Evolutionary conservation across 2,888 invertebrate genomes (phyloP), one percentile per base, ranked within the genome.

Genomic region (Eumerus sabulonum): DNA sequence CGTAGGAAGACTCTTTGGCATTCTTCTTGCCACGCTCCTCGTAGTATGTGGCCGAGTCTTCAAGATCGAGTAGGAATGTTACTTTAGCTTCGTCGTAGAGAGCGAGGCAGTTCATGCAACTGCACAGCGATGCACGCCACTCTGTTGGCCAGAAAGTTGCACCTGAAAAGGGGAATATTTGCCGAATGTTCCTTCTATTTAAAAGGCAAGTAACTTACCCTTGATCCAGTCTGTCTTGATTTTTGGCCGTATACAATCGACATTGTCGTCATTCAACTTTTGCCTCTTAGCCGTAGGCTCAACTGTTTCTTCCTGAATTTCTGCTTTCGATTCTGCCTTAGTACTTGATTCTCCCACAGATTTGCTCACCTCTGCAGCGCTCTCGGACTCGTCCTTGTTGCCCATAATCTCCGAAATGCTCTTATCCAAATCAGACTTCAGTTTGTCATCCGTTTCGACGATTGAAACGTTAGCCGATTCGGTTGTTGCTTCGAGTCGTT

Each of bases 31-130:
- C 94, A 83, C 93, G 91, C 83, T 93, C 93, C 89, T 95, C 93
- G 88, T 96, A 98, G 0, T 92, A 92, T 77, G 92, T 92, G 0
- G 97, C 94, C 0, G 96, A 95, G 86, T 98, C 98, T 82, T 93
- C 92, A 0, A 91, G 90, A 88, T 98, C 97, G 35, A 93, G 89
- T 53, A 98, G 89, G 87, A 93, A 98, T 64, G 91, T 87, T 1
- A 97, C 91, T 35, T 92, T 91, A 53, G 93, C 90, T 17, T 92
- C 91, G 85, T 92, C 91, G 86, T 98, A 98, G 89, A 95, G 90
- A 73, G 91, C 86, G 86, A 90, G 87, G 85, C 95, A 95, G 56
- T 90, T 90, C 66, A 89, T 88, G 84, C 95, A 95, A 13, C 90
- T 91, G 84, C 95, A 96, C 0, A 98, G 90, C 71, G 92, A 92